A percentile compares a stretch with the other conserved stretches of the same genome.
Conservation (phyloP, 2,113 vertebrate genomes). For the Amia ocellicauda region DNA sequence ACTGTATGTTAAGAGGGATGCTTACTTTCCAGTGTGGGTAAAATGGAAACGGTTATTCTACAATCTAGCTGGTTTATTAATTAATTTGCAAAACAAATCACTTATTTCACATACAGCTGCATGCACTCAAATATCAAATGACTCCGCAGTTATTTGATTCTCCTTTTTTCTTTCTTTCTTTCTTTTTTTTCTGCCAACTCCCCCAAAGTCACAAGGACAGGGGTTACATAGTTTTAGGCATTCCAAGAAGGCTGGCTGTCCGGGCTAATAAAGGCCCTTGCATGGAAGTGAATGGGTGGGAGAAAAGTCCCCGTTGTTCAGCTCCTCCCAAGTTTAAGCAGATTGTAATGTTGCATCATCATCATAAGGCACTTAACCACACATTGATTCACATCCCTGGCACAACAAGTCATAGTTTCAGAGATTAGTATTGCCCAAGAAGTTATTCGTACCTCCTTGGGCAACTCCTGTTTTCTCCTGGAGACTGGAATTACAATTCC, state of each 20-base stretch:
- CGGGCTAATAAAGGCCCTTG: not conserved
- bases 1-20: too few species aligned
- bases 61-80: not conserved
- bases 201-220: constrained; percentile 17
- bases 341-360: too few species aligned
- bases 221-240: constrained; percentile 8
- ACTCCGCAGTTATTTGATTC: too few species aligned
- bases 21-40: not conserved
- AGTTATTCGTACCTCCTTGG: too few species aligned
- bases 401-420: too few species aligned
- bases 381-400: too few species aligned
- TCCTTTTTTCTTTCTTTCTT: not conserved
- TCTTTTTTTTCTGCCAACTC: constrained; percentile 5
- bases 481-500: too few species aligned
- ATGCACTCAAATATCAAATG: constrained; percentile 17
- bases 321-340: too few species aligned
- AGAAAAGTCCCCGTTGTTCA: too few species aligned
- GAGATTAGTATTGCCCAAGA: too few species aligned
- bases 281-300: not conserved
- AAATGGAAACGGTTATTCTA: not conserved
- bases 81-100: constrained; percentile 22
- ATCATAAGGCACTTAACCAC: too few species aligned
- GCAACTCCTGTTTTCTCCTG: too few species aligned
- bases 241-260: not conserved
- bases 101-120: constrained; percentile 24